Evolutionary conservation across 2,113 vertebrate species (phyloP).

Genomic region (Boulengeromyrus knoepffleri): DNA sequence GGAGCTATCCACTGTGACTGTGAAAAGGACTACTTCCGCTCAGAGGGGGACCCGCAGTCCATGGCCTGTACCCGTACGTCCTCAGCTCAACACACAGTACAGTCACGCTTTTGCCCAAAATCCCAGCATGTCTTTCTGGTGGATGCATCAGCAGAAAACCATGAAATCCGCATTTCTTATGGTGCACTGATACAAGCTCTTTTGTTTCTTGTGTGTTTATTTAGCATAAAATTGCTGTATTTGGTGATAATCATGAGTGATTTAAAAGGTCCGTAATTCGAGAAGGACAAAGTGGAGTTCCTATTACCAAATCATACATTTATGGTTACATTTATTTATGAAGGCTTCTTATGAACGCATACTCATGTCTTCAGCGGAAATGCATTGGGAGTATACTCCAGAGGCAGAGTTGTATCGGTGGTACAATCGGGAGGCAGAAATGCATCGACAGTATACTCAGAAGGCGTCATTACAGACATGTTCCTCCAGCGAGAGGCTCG

Average conservation of each 20-base stretch:
- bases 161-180: neutral
- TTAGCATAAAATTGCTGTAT: neutral
- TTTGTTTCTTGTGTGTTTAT: neutral
- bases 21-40: constrained; percentile 95
- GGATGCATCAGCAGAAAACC: neutral
- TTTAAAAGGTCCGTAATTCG: neutral
- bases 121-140: neutral
- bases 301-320: neutral
- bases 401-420: neutral
- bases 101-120: neutral
- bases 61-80: constrained; percentile 97
- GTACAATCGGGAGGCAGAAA: neutral
- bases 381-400: neutral
- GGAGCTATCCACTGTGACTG: constrained; percentile 85
- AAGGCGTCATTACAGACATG: neutral
- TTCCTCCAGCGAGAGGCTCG: neutral
- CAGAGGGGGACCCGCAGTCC: constrained; percentile 85
- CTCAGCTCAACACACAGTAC: neutral
- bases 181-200: neutral
- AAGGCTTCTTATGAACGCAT: neutral
- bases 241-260: neutral
- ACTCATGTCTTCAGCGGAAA: neutral
- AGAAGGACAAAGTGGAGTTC: neutral
- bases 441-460: neutral
- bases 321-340: neutral